Evolutionary conservation across 2,113 vertebrate genomes (phyloP).

Genomic region (Narcine bancroftii): DNA sequence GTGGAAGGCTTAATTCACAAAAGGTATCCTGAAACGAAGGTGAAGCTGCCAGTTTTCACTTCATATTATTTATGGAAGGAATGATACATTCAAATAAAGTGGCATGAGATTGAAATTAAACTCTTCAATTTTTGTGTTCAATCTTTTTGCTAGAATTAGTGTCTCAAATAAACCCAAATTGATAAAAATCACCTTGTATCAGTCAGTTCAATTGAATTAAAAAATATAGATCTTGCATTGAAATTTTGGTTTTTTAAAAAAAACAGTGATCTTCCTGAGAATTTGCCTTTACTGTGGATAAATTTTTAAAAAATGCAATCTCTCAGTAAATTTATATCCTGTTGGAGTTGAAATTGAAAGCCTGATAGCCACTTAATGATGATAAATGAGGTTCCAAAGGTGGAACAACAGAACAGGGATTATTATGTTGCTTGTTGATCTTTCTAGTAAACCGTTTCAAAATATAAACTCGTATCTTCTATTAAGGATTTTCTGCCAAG

Average conservation of each 20-base stretch:
- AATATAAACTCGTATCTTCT: not conserved
- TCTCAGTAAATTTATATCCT: not conserved
- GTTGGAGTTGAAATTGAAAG: not conserved
- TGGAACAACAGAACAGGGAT: not conserved
- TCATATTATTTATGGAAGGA: not conserved
- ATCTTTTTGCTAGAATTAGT: not conserved
- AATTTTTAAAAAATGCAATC: not conserved
- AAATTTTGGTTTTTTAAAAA: too few species aligned
- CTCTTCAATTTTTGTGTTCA: not conserved
- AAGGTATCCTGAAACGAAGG: not conserved
- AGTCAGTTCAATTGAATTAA: not conserved
- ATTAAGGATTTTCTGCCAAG: not conserved
- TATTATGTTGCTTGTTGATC: too few species aligned
- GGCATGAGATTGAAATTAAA: not conserved
- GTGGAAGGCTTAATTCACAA: not conserved
- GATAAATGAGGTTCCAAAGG: too few species aligned
- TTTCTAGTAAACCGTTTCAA: too few species aligned
- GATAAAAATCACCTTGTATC: not conserved
- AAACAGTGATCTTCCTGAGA: too few species aligned
- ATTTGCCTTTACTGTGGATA: not conserved
- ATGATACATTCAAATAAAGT: not conserved
- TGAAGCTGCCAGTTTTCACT: not conserved
- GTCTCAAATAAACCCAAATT: not conserved
- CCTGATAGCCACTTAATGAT: not conserved
- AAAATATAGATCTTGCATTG: not conserved